A percentile compares a stretch with the other conserved stretches of the same genome.
These are phyloP conservation scores for Nezara viridula DNA, from an alignment of 2,888 invertebrate genomes.

Conservation along the genomic window DNA sequence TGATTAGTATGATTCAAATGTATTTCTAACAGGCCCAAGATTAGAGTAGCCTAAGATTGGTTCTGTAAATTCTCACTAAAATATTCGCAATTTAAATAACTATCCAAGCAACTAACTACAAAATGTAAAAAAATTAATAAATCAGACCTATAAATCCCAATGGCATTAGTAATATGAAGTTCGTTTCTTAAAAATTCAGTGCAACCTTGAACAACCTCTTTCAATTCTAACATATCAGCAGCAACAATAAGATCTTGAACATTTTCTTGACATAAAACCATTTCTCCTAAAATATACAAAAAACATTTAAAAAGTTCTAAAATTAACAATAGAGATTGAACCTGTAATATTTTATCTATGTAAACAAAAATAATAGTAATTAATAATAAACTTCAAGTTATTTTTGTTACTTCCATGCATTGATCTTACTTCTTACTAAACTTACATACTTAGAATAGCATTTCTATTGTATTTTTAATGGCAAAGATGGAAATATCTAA, in stretches of 20 bases:
- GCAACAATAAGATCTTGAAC: slow-evolving; percentile 91
- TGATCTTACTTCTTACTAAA: neutral
- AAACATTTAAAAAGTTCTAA: neutral
- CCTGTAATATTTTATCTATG: neutral
- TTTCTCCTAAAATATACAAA: slow-evolving; percentile 71
- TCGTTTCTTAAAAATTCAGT: slow-evolving; percentile 88
- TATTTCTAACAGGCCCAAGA: too few species aligned
- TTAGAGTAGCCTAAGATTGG: too few species aligned
- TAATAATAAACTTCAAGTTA: neutral
- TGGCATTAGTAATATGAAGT: slow-evolving; percentile 87
- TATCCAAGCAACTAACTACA: too few species aligned
- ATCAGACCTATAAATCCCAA: slow-evolving; percentile 84
- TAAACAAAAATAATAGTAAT: neutral
- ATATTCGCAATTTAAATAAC: too few species aligned
- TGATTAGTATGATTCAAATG: too few species aligned
- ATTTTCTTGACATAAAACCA: slow-evolving; percentile 80
- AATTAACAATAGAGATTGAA: neutral
- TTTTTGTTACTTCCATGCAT: slow-evolving; percentile 43
- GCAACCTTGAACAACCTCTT: slow-evolving; percentile 86
- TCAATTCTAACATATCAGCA: slow-evolving; percentile 91
- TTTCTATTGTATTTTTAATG: neutral
- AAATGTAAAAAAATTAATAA: neutral
- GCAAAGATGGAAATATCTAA: neutral
- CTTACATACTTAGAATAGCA: too few species aligned
- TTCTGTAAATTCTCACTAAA: too few species aligned